These are phyloP conservation scores for Alauda arvensis DNA, from an alignment of 2,797 vertebrate genomes.

Conservation along the genomic window DNA sequence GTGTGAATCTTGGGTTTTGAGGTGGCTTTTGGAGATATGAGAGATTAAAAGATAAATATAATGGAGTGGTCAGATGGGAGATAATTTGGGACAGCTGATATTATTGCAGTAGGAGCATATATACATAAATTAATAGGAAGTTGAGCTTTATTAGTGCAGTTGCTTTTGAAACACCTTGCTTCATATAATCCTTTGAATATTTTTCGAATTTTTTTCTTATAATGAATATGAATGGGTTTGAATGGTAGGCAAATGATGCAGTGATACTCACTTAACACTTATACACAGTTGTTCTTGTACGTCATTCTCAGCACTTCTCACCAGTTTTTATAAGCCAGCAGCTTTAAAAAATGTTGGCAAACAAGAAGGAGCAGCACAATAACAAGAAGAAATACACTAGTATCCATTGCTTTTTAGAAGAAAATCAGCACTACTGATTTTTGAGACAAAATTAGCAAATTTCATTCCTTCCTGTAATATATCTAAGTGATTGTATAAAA, in stretches of 20 bases:
- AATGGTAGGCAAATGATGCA: background rate
- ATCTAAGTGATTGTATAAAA: background rate
- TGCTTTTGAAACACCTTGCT: background rate
- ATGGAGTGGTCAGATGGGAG: background rate
- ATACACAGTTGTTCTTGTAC: background rate
- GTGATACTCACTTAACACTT: background rate
- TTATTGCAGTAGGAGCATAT: background rate
- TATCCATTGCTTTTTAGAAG: background rate
- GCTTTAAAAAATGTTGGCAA: background rate
- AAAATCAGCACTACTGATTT: background rate
- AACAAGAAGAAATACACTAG: background rate
- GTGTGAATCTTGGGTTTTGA: background rate
- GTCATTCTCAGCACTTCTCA: background rate
- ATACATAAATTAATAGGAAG: background rate
- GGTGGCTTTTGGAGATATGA: background rate
- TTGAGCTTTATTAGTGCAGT: background rate
- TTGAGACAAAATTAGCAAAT: background rate
- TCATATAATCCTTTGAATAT: background rate
- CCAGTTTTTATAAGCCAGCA: background rate
- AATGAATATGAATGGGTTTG: background rate
- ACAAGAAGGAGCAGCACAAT: background rate
- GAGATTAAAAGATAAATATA: background rate
- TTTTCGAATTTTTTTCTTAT: background rate
- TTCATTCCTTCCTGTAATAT: background rate
- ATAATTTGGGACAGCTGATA: background rate